Conservation (phyloP, 2,113 vertebrate genomes). For the Sorex fumeus region DNA sequence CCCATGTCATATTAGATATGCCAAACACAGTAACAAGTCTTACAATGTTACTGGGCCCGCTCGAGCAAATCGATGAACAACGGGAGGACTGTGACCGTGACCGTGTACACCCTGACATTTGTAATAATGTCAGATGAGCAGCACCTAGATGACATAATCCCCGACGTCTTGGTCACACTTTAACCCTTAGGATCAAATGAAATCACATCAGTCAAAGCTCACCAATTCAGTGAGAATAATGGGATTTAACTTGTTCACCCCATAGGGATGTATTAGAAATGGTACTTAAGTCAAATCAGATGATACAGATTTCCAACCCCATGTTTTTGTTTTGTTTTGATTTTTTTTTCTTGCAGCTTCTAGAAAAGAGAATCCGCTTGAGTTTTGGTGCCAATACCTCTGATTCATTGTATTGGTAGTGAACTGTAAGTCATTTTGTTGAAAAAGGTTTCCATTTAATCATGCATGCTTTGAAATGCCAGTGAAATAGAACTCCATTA, state of each 20-base stretch:
- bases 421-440: not conserved
- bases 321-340: too few species aligned
- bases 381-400: not conserved
- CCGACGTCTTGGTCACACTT: not conserved
- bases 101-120: too few species aligned
- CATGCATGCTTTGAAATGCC: not conserved
- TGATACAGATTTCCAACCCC: conserved; percentile 4
- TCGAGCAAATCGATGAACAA: too few species aligned
- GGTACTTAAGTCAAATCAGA: not conserved
- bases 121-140: not conserved
- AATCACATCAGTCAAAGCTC: conserved; percentile 29
- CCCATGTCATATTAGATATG: too few species aligned
- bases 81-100: too few species aligned
- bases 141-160: not conserved
- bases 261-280: not conserved
- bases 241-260: not conserved
- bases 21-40: too few species aligned
- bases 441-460: not conserved
- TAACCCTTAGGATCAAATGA: conserved; percentile 47
- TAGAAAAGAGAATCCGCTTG: not conserved
- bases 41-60: too few species aligned
- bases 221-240: conserved; percentile 1
- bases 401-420: not conserved
- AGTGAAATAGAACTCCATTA: not conserved
- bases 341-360: not conserved